A percentile compares a stretch with the other conserved stretches of the same genome.
These are phyloP conservation scores for Takifugu ocellatus DNA, from an alignment of 2,797 vertebrate genomes.

Conservation along the genomic window DNA sequence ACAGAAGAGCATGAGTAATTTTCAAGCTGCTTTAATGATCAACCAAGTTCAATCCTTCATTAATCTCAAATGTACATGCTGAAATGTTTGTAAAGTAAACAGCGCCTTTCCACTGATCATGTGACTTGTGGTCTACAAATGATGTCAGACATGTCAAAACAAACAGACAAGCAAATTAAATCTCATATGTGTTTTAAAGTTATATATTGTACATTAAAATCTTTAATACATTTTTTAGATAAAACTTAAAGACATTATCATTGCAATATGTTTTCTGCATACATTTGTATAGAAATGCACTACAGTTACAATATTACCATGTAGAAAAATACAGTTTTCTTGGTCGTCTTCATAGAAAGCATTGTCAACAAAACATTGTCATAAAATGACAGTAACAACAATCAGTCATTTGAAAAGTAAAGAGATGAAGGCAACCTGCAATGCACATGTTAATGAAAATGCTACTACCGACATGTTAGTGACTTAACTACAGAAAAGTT, in stretches of 20 bases:
- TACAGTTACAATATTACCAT: slow-evolving; percentile 31
- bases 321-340: slow-evolving; percentile 49
- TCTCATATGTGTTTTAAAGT: slow-evolving; percentile 48
- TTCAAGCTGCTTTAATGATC: not conserved
- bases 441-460: slow-evolving; percentile 8
- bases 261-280: slow-evolving; percentile 15
- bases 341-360: slow-evolving; percentile 24
- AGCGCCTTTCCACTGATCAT: not conserved
- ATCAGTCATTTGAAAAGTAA: slow-evolving; percentile 2
- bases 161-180: slow-evolving; percentile 28
- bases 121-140: too few relatives aligned
- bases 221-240: slow-evolving; percentile 34
- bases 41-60: not conserved
- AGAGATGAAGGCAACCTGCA: slow-evolving; percentile 4
- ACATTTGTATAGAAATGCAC: slow-evolving; percentile 42
- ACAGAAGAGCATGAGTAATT: too few relatives aligned
- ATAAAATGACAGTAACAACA: slow-evolving; percentile 13
- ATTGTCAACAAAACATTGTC: not conserved
- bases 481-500: slow-evolving; percentile 3
- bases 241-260: slow-evolving; percentile 36
- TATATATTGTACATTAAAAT: slow-evolving; percentile 37
- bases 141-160: not conserved
- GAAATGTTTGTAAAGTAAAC: not conserved
- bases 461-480: slow-evolving; percentile 23
- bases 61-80: not conserved